Conservation (phyloP, 2,113 vertebrate genomes). For the Rhipidura dahli region DNA sequence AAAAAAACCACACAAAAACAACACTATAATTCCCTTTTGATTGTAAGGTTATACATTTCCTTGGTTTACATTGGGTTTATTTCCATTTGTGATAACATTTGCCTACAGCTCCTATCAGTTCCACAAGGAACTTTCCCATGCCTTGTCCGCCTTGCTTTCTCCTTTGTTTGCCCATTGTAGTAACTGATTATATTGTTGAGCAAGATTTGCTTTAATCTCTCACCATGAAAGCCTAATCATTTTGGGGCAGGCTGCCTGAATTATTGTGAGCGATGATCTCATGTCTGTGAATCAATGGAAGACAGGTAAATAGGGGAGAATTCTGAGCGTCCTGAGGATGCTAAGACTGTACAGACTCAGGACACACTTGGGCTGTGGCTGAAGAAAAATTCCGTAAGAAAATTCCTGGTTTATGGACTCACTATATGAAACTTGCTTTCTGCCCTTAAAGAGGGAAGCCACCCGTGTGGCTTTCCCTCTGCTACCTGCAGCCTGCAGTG, state of each 20-base stretch:
- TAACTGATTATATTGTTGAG: neutral
- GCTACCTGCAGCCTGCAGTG: neutral
- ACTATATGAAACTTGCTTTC: neutral
- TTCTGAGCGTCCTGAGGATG: neutral
- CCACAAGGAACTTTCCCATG: neutral
- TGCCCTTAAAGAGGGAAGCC: neutral
- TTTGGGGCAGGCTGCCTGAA: neutral
- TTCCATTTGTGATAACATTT: neutral
- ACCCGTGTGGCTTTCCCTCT: neutral
- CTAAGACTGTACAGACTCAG: neutral
- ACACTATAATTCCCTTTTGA: neutral
- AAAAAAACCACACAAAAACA: neutral
- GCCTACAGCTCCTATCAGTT: neutral
- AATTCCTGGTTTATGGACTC: neutral
- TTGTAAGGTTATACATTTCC: neutral
- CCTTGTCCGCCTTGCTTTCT: neutral
- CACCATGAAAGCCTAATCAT: neutral
- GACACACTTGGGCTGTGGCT: neutral
- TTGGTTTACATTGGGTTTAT: neutral
- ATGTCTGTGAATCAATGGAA: neutral
- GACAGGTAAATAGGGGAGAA: neutral
- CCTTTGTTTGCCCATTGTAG: neutral
- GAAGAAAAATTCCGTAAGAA: neutral
- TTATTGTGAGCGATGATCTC: neutral
- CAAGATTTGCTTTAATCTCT: neutral